phyloP scores from a whole-genome alignment of 2,888 invertebrate genomes.

The Coleophora flavipennella region DNA sequence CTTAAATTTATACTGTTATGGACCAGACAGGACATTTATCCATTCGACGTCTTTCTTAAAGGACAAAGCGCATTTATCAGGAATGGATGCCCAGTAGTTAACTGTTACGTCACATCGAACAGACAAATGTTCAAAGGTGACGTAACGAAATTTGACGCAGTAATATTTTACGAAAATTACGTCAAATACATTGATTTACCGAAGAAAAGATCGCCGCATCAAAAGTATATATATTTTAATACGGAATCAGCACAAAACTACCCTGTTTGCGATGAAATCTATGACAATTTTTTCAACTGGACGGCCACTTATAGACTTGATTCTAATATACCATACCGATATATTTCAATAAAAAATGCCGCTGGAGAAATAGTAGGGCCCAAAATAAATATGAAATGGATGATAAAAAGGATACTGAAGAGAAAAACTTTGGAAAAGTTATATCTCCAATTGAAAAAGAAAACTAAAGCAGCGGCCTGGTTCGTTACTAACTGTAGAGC shows the following conservation, averaged over 20 bases:
- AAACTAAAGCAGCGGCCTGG: slow-evolving; percentile 55
- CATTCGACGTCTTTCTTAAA: slow-evolving; percentile 35
- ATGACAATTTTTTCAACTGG: slow-evolving; percentile 58
- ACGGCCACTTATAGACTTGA: slow-evolving; percentile 54
- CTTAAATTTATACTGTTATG: slow-evolving; percentile 50
- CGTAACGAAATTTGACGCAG: slow-evolving; percentile 40
- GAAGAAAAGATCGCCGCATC: slow-evolving; percentile 29
- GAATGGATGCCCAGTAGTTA: slow-evolving; percentile 41
- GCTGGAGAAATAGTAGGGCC: slow-evolving; percentile 44
- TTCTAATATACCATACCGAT: slow-evolving; percentile 50
- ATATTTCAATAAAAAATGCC: slow-evolving; percentile 37
- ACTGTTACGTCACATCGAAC: slow-evolving; percentile 46
- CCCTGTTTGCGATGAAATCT: slow-evolving; percentile 37
- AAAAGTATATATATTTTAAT: slow-evolving; percentile 53
- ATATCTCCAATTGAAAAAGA: slow-evolving; percentile 28
- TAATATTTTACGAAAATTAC: slow-evolving; percentile 47
- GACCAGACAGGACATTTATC: slow-evolving; percentile 36
- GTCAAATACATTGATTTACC: slow-evolving; percentile 24
- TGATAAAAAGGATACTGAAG: slow-evolving; percentile 5
- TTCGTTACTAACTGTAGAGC: slow-evolving; percentile 51
- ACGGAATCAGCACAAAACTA: slow-evolving; percentile 54
- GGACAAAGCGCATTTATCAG: slow-evolving; percentile 45
- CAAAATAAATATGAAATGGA: slow-evolving; percentile 33
- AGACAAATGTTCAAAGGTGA: slow-evolving; percentile 34
- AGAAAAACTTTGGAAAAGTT: slow-evolving; percentile 21